These are phyloP conservation scores for Tachypleus tridentatus DNA, from an alignment of 1,140 invertebrate species.

Conservation along the genomic window DNA sequence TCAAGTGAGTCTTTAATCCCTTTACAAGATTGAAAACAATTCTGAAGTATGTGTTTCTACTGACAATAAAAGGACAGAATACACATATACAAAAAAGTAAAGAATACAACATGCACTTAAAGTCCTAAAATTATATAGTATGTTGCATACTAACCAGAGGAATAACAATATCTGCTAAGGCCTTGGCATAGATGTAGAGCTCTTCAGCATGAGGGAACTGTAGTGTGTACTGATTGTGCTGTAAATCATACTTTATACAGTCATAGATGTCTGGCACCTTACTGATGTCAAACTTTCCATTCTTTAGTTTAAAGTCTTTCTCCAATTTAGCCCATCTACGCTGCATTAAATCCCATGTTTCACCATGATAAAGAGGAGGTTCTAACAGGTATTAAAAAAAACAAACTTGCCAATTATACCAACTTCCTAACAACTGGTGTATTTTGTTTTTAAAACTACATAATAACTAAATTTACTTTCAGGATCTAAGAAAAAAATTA, in stretches of 20 bases:
- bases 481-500: too few species aligned
- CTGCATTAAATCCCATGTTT: constrained; percentile 98
- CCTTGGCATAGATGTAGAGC: constrained; percentile 87
- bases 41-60: too few species aligned
- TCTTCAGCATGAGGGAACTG: constrained; percentile 91
- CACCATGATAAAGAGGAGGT: constrained; percentile 87
- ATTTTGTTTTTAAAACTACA: too few species aligned
- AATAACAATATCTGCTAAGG: constrained; percentile 94
- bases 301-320: constrained; percentile 92
- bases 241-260: constrained; percentile 97
- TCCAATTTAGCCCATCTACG: constrained; percentile 97
- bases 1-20: too few species aligned
- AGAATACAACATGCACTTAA: background rate
- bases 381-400: constrained; percentile 43
- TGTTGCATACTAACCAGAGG: constrained; percentile 58
- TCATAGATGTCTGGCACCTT: constrained; percentile 99
- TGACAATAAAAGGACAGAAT: constrained; percentile 4
- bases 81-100: background rate
- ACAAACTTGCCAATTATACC: background rate
- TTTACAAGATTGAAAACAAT: too few species aligned
- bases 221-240: constrained; percentile 92
- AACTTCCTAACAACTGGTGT: too few species aligned
- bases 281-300: constrained; percentile 87
- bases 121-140: background rate
- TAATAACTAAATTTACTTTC: too few species aligned